phyloP scores from a whole-genome alignment of 2,888 invertebrate genomes.

The Agrochola macilenta region DNA sequence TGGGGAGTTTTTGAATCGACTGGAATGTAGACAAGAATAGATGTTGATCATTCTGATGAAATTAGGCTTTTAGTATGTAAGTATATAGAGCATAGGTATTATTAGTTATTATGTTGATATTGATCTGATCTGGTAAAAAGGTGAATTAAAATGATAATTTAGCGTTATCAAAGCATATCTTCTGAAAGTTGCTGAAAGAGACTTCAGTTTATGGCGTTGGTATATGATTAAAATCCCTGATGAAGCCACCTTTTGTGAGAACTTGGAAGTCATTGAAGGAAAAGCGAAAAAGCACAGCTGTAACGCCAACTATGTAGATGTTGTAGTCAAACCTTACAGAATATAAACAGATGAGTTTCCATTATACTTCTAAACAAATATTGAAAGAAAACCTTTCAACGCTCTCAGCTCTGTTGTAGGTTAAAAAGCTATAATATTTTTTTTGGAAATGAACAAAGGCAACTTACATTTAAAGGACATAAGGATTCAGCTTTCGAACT shows the following conservation, averaged over 20 bases:
- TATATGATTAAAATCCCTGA: background rate
- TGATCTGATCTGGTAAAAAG: background rate
- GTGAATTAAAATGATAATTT: background rate
- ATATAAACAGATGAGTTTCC: background rate
- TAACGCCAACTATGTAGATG: background rate
- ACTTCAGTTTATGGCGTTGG: background rate
- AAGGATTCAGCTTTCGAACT: too few relatives aligned
- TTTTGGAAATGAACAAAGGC: background rate
- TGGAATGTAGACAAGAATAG: constrained; percentile 36
- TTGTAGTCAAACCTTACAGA: background rate
- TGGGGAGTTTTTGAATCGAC: constrained; percentile 47
- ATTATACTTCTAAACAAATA: background rate
- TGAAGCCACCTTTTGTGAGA: background rate
- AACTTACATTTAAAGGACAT: too few relatives aligned
- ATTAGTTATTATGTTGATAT: background rate
- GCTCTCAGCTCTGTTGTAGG: background rate
- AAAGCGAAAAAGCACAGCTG: too few relatives aligned
- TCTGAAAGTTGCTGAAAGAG: background rate
- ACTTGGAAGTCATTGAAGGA: background rate
- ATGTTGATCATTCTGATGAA: constrained; percentile 40
- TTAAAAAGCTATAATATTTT: background rate
- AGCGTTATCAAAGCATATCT: background rate
- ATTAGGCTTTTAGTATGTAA: constrained; percentile 32
- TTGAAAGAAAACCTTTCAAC: background rate
- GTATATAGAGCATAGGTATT: background rate